Conservation (phyloP, 2,797 vertebrate species). For the Capromys pilorides region DNA sequence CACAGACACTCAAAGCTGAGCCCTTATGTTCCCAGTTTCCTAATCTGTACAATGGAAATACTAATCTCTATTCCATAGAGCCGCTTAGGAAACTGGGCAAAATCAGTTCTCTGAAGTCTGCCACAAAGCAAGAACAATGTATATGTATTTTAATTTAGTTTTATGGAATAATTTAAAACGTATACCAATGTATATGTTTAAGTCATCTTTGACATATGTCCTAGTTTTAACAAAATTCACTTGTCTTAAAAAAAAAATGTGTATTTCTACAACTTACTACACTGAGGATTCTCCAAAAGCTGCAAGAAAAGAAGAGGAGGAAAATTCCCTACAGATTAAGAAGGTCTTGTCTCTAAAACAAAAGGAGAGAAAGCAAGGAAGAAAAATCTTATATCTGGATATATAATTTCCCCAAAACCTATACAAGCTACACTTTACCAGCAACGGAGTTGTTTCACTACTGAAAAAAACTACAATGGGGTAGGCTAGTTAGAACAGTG, state of each 20-base stretch:
- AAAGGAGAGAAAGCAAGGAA: too few relatives aligned
- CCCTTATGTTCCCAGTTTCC: not conserved
- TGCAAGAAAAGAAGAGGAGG: not conserved
- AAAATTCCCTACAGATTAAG: not conserved
- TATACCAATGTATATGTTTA: not conserved
- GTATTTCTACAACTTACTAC: constrained; percentile 14
- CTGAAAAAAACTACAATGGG: not conserved
- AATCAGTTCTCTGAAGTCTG: not conserved
- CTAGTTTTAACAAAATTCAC: constrained; percentile 12
- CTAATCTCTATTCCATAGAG: not conserved
- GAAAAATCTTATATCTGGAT: not conserved
- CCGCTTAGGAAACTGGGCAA: constrained; percentile 10
- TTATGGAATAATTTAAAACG: not conserved
- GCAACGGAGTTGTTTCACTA: not conserved
- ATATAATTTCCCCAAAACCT: not conserved
- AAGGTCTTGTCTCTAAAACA: not conserved
- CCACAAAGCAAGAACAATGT: not conserved
- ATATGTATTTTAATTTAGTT: not conserved
- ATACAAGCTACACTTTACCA: not conserved
- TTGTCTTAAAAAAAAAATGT: not conserved
- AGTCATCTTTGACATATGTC: not conserved
- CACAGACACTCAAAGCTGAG: not conserved
- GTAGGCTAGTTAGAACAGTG: not conserved
- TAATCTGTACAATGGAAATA: not conserved
- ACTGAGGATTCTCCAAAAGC: not conserved